Base-by-base conservation (phyloP, 2,113 vertebrate genomes). In the Corythornis vintsioides region DNA sequence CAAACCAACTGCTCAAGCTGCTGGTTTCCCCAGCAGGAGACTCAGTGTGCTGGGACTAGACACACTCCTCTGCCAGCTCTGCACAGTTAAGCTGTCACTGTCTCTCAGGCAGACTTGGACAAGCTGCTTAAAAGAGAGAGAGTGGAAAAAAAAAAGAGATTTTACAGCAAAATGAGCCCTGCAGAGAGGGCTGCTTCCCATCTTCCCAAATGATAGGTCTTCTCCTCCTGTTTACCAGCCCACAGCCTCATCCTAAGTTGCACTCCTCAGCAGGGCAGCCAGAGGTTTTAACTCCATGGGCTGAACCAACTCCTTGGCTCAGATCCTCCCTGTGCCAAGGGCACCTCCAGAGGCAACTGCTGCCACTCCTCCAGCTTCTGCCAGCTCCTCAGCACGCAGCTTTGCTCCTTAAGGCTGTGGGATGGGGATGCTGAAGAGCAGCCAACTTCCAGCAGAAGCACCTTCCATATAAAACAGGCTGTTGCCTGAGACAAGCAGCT, bases 11-110 rank as follows among this genome's bases (percentile, higher is more conserved):
- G 55, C 67, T 81, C 31, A 15, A 35, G 78, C 60, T 83, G 45
- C 31, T 84, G 77, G 76, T 72, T 86, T 83, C 59, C 26, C 33
- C 83, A 78, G 80, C 4, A 0, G 45, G 92, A 71, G 86, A 74
- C 12, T 22, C 4, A 9, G 75, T 1, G 0, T 38, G 80, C 73
- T 64, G 28, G 61, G 66, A 25, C 61, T 2, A 82, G 89, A 83
- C 61, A 18, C 0, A 0, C 55, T 92, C 81, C 20, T 86, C 85
- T 88, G 93, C 89, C 91, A 83, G 7, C 59, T 28, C 56, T 69
- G 29, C 48, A 45, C 85, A 72, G 79, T 40, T 48, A 84, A 91
- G 82, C 93, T 94, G 91, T 82, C 78, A 22, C 75, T 59, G 86
- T 25, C 82, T 75, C 80, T 79, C 90, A 84, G 25, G 65, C 90